Base-by-base conservation (phyloP, 2,113 vertebrate species). In the Bubo scandiacus region DNA sequence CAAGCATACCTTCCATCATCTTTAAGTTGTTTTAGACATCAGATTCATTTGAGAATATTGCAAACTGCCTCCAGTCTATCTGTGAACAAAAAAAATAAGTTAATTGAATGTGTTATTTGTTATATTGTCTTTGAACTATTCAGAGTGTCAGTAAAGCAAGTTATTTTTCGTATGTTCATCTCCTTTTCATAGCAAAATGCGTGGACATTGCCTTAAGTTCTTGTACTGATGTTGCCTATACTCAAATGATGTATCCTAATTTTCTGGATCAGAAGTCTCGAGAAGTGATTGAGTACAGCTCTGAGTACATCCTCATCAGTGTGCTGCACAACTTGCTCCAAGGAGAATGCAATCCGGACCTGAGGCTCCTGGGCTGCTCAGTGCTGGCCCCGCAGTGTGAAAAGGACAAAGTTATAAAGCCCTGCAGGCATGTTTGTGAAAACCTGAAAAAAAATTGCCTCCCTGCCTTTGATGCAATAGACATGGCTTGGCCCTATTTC, bases 401-500 rank as follows among this genome's bases (percentile, higher is more conserved):
- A 55, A 97, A 98, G 3, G 93, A 98, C 94, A 98, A 85, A 36
- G 80, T 91, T 42, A 86, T 97, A 77, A 99, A 98, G 89, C 99
- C 99, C 6, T 99, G 99, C 96, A 98, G 99, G 65, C 98, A 96
- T 2, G 93, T 98, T 11, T 99, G 99, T 36, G 98, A 99, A 90
- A 97, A 87, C 6, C 95, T 99, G 81, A 98, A 96, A 51, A 98
- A 97, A 81, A 98, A 96, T 93, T 99, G 99, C 34, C 88, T 85
- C n/a, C 98, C 99, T 1, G 98, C 99, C 57, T 99, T 99, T 27
- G 99, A 99, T 19, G 97, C 98, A 49, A 99, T 99, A 43, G 98
- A 99, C 59, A 99, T 99, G 99, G 99, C 99, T 87, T 99, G 99
- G 99, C 99, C 99, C 49, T 99, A 99, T 95, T 99, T 99, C 95